Percentiles rank a stretch among this genome's conserved stretches.
These are phyloP conservation scores for Tuberolachnus salignus DNA, from an alignment of 2,888 invertebrate genomes.

Conservation along the genomic window DNA sequence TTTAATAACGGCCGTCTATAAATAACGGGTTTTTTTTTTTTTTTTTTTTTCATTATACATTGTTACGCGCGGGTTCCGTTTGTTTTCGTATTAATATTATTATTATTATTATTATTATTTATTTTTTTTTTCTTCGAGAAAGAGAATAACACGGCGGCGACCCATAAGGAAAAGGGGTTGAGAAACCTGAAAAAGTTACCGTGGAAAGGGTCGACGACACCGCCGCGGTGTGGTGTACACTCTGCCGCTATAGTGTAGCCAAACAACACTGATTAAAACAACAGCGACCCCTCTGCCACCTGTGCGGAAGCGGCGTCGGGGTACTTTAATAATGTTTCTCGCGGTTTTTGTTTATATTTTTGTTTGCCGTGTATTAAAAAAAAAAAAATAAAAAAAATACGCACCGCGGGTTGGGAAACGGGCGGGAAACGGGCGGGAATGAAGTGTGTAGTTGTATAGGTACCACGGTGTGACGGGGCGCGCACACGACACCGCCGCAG, in stretches of 20 bases:
- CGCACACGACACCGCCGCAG: too few species aligned
- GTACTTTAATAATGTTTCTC: conserved; percentile 55
- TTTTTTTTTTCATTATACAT: conserved; percentile 44
- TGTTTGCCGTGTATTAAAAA: conserved; percentile 40
- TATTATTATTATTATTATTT: background rate
- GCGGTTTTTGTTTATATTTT: conserved; percentile 54
- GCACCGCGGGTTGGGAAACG: too few species aligned
- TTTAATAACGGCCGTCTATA: conserved; percentile 44
- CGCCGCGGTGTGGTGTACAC: background rate
- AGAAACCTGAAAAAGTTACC: conserved; percentile 50
- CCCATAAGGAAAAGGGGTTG: conserved; percentile 44
- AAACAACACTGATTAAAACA: conserved; percentile 55
- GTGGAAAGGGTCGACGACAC: conserved; percentile 42
- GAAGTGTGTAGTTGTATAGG: too few species aligned
- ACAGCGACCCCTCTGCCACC: conserved; percentile 33
- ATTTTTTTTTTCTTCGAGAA: background rate
- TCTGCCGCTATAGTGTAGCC: too few species aligned
- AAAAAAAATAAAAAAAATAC: too few species aligned
- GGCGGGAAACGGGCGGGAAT: too few species aligned
- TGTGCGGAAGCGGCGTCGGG: background rate
- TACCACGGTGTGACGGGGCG: too few species aligned
- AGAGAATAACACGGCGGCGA: background rate
- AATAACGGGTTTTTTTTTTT: too few species aligned
- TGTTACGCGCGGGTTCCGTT: background rate
- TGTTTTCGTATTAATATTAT: conserved; percentile 32